These are phyloP conservation scores for Anolis sagrei DNA, from an alignment of 2,113 vertebrate species.

Conservation along the genomic window DNA sequence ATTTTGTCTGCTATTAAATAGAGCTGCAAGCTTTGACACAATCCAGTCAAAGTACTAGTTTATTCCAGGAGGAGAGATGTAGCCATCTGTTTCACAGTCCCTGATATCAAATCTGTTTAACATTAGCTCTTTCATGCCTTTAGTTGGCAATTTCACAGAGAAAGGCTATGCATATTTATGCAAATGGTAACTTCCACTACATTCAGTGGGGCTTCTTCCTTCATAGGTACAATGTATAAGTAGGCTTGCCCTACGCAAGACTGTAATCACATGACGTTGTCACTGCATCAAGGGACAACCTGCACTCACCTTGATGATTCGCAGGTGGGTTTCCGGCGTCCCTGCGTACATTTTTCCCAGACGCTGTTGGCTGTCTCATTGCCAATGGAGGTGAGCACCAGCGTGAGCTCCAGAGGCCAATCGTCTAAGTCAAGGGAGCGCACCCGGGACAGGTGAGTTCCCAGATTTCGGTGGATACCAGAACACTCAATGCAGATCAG, in stretches of 20 bases:
- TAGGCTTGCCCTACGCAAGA: background rate
- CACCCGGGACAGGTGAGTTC: conserved; percentile 94
- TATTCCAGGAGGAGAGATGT: background rate
- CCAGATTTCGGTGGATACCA: conserved; percentile 94
- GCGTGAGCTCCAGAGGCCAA: conserved; percentile 92
- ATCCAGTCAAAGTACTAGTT: background rate
- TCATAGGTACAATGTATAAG: background rate
- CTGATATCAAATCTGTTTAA: background rate
- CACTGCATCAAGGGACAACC: too few relatives aligned
- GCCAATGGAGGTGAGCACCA: conserved; percentile 92
- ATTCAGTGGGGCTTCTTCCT: too few relatives aligned
- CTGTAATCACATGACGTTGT: background rate
- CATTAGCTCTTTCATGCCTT: background rate
- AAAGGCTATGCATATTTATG: background rate
- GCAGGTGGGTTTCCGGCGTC: conserved; percentile 86
- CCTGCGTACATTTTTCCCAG: conserved; percentile 91
- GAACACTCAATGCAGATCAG: conserved; percentile 98
- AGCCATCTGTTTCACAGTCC: too few relatives aligned
- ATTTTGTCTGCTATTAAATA: background rate
- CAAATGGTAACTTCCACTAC: background rate
- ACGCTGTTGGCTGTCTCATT: conserved; percentile 92
- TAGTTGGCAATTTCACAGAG: background rate
- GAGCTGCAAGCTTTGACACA: background rate
- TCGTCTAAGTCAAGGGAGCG: conserved; percentile 95
- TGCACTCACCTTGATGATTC: conserved; percentile 84